A percentile compares a stretch with the other conserved stretches of the same genome.
phyloP scores from a whole-genome alignment of 2,888 invertebrate species.

The Strigamia maritima region DNA sequence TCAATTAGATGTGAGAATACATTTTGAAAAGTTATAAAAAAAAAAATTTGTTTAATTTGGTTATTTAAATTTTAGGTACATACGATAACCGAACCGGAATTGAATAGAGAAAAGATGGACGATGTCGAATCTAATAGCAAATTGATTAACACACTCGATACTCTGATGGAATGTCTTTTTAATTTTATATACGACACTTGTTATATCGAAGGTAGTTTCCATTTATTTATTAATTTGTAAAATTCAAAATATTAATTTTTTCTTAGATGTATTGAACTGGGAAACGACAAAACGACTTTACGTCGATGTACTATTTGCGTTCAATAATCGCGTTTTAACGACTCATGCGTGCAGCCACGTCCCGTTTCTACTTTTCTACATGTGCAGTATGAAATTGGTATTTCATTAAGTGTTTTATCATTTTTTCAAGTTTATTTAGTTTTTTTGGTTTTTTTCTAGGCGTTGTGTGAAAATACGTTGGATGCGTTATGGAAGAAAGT shows the following conservation, averaged over 20 bases:
- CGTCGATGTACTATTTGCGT: conserved; percentile 63
- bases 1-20: conserved; percentile 21
- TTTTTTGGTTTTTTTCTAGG: conserved; percentile 44
- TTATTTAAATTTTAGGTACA: neutral
- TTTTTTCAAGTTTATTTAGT: conserved; percentile 58
- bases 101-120: neutral
- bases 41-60: neutral
- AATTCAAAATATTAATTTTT: conserved; percentile 42
- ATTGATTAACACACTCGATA: conserved; percentile 2
- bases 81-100: neutral
- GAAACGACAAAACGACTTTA: conserved; percentile 63
- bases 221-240: neutral
- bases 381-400: conserved; percentile 64
- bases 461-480: conserved; percentile 62
- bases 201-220: neutral
- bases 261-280: conserved; percentile 55
- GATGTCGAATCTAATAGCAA: neutral
- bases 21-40: no score
- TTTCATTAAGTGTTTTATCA: conserved; percentile 61
- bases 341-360: conserved; percentile 78
- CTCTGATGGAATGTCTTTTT: neutral
- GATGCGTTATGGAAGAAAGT: conserved; percentile 71
- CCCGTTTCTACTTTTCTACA: conserved; percentile 72
- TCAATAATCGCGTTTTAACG: conserved; percentile 75
- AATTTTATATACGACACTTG: neutral